A percentile compares a stretch with the other conserved stretches of the same genome.
These are phyloP conservation scores for Liolophura sinensis DNA, from an alignment of 1,140 invertebrate genomes.

Conservation along the genomic window DNA sequence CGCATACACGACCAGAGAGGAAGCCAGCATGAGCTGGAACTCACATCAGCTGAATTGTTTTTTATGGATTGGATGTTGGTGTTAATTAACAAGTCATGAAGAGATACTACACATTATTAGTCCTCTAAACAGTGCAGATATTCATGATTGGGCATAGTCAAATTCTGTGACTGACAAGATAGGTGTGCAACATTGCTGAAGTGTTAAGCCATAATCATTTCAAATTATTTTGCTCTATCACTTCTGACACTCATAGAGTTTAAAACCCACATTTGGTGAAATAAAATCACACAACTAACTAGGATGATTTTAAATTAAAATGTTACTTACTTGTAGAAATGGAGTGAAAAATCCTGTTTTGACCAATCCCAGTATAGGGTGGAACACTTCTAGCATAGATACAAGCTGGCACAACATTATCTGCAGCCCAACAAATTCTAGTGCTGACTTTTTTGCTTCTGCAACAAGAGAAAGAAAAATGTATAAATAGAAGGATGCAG, in stretches of 20 bases:
- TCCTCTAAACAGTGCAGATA: too few species aligned
- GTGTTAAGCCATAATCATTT: too few species aligned
- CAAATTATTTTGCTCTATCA: too few species aligned
- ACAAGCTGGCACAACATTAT: conserved; percentile 82
- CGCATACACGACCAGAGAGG: too few species aligned
- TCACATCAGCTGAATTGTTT: too few species aligned
- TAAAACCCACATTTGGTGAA: too few species aligned
- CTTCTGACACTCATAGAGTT: neutral
- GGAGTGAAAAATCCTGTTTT: conserved; percentile 69
- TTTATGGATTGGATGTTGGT: too few species aligned
- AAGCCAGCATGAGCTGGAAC: too few species aligned
- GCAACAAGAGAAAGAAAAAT: conserved; percentile 44
- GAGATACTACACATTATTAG: too few species aligned
- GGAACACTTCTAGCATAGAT: conserved; percentile 85
- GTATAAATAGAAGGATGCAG: conserved; percentile 8
- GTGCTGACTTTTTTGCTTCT: conserved; percentile 75
- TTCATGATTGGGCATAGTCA: neutral
- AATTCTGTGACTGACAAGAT: neutral
- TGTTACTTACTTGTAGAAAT: conserved; percentile 61
- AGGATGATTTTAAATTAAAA: neutral
- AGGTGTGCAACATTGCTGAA: too few species aligned
- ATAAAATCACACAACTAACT: neutral
- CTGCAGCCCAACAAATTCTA: conserved; percentile 75
- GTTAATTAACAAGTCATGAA: too few species aligned
- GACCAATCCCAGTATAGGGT: conserved; percentile 87